Conservation (phyloP, 2,113 vertebrate species). For the Zapus hudsonius region DNA sequence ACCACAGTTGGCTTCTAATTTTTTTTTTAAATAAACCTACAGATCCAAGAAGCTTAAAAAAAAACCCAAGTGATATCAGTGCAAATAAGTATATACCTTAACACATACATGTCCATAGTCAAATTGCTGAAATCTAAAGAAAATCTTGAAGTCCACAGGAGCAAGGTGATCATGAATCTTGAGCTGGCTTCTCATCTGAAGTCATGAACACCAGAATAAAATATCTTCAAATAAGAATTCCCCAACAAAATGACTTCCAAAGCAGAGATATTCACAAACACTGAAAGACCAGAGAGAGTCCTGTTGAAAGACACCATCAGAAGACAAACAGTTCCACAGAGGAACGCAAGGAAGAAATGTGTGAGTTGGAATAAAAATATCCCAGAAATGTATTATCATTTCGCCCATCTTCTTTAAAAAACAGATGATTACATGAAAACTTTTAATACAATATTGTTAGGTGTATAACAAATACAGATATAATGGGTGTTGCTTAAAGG, state of each 20-base stretch:
- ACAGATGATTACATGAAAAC: not conserved
- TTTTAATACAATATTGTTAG: not conserved
- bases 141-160: not conserved
- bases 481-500: not conserved
- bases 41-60: not conserved
- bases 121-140: not conserved
- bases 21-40: not conserved
- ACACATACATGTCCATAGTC: not conserved
- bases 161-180: not conserved
- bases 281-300: not conserved
- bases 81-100: not conserved
- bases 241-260: not conserved
- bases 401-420: not conserved
- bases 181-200: not conserved
- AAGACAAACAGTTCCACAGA: not conserved
- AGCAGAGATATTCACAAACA: conserved; percentile 17
- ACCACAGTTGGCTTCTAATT: not conserved
- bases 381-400: not conserved
- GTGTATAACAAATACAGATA: not conserved
- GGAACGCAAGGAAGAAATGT: not conserved
- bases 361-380: not conserved
- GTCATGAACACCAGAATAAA: not conserved
- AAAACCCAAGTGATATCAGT: not conserved
- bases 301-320: not conserved
- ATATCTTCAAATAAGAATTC: not conserved